Evolutionary conservation across 1,140 invertebrate species (phyloP).

Genomic region (Berghia stephanieae): DNA sequence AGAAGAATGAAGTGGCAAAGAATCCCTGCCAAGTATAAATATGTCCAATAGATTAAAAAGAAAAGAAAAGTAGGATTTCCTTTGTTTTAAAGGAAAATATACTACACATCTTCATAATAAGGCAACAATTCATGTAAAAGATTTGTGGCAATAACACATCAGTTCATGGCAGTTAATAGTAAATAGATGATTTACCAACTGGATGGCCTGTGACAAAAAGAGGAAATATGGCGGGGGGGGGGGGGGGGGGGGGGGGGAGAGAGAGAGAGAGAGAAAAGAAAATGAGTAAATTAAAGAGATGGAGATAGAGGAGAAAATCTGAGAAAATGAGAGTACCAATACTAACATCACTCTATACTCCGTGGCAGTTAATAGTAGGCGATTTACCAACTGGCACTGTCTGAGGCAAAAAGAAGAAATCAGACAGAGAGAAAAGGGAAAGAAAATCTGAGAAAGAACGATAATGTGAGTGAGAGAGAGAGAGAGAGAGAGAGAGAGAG

Average conservation of each 20-base stretch:
- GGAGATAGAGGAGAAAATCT: constrained; percentile 13
- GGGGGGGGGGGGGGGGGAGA: constrained; percentile 22
- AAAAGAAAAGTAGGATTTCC: too few relatives aligned
- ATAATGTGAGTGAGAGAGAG: constrained; percentile 10
- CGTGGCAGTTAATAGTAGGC: too few relatives aligned
- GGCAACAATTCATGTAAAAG: not conserved
- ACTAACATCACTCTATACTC: too few relatives aligned
- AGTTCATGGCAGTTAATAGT: not conserved
- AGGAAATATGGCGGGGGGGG: not conserved
- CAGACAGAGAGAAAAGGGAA: constrained; percentile 19
- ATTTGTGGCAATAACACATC: not conserved
- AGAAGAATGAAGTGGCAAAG: too few relatives aligned
- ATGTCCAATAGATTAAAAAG: too few relatives aligned
- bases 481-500: too few relatives aligned
- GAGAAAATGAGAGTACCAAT: too few relatives aligned
- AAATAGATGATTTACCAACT: not conserved
- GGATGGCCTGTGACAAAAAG: not conserved
- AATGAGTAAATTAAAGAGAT: not conserved
- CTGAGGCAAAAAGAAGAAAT: too few relatives aligned
- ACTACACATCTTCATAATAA: not conserved
- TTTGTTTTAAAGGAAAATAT: not conserved
- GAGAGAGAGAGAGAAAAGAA: constrained; percentile 20
- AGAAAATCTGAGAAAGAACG: not conserved
- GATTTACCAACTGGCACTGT: too few relatives aligned
- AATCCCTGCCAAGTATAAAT: too few relatives aligned